These are phyloP conservation scores for Saccostrea cuccullata DNA, from an alignment of 1,140 invertebrate genomes.

Conservation along the genomic window DNA sequence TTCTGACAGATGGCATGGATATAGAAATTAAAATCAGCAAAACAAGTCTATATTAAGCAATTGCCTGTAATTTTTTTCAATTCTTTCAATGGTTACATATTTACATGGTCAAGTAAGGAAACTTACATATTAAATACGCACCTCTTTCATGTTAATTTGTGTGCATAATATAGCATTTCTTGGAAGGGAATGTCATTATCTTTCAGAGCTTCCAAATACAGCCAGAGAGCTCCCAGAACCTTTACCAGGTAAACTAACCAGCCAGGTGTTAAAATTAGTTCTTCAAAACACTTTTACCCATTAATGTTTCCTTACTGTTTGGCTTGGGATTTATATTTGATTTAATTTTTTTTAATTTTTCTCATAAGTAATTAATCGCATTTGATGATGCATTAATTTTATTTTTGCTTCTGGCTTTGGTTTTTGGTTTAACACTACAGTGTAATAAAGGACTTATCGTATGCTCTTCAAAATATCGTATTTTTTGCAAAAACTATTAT, in stretches of 20 bases:
- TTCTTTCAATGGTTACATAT: too few relatives aligned
- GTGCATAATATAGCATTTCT: too few relatives aligned
- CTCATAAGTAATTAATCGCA: background rate
- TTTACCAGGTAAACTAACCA: constrained; percentile 26
- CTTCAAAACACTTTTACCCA: background rate
- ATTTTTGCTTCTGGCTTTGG: background rate
- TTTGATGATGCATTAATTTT: background rate
- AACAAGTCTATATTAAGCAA: too few relatives aligned
- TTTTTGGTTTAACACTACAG: background rate
- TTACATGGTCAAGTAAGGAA: too few relatives aligned
- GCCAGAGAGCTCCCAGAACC: constrained; percentile 23
- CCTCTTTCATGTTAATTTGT: too few relatives aligned
- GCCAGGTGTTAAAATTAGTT: background rate
- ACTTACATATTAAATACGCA: too few relatives aligned
- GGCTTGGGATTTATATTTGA: background rate
- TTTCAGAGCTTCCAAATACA: background rate
- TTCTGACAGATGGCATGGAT: too few relatives aligned
- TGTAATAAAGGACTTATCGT: too few relatives aligned
- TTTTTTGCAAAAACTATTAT: too few relatives aligned
- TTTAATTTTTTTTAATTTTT: background rate
- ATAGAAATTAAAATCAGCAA: too few relatives aligned
- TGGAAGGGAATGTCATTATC: background rate
- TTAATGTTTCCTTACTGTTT: background rate
- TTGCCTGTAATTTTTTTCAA: too few relatives aligned
- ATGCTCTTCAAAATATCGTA: too few relatives aligned